Conservation (phyloP, 1,140 invertebrate genomes). For the Chrysomallon squamiferum region DNA sequence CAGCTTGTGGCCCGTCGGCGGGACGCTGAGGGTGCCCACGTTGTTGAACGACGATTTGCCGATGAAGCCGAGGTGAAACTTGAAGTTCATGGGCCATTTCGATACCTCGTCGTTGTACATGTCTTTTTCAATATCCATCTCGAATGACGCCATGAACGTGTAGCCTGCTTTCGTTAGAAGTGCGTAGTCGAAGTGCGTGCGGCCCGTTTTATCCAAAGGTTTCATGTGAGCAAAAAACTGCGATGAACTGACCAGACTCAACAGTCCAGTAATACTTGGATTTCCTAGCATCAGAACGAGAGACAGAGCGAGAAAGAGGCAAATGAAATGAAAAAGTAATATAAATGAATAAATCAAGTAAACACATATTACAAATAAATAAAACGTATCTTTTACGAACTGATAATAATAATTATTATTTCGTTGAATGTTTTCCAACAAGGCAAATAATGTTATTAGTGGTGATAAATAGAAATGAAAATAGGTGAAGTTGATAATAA, state of each 20-base stretch:
- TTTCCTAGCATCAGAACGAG: too few relatives aligned
- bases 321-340: too few relatives aligned
- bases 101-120: background rate
- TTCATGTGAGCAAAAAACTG: background rate
- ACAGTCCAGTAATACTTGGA: background rate
- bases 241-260: background rate
- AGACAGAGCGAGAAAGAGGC: too few relatives aligned
- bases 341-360: too few relatives aligned
- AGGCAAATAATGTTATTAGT: too few relatives aligned
- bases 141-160: background rate
- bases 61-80: slow-evolving; percentile 12
- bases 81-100: background rate
- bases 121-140: background rate
- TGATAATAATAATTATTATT: too few relatives aligned
- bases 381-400: too few relatives aligned
- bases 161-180: background rate
- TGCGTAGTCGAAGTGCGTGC: background rate
- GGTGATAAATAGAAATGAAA: too few relatives aligned
- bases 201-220: background rate
- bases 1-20: background rate
- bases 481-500: too few relatives aligned
- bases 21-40: slow-evolving; percentile 8
- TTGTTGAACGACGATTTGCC: slow-evolving; percentile 22
- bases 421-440: too few relatives aligned
- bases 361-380: too few relatives aligned